Conservation (phyloP, 2,113 vertebrate species). For the Thamnaconus septentrionalis region DNA sequence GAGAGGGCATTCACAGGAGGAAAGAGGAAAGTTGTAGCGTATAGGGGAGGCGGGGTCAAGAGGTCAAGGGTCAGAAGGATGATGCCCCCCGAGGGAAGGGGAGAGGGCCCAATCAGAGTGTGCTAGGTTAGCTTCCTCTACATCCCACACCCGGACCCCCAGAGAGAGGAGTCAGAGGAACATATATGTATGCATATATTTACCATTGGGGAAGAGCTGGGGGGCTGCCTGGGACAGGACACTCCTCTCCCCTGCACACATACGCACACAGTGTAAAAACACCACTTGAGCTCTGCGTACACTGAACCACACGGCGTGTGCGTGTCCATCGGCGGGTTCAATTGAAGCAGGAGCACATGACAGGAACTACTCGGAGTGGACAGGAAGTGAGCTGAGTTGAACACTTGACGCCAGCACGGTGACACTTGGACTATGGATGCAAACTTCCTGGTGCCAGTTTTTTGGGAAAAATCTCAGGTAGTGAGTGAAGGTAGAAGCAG, state of each 20-base stretch:
- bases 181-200: constrained; percentile 97
- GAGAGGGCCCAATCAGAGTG: constrained; percentile 49
- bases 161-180: constrained; percentile 75
- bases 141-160: constrained; percentile 64
- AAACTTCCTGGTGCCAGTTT: too few relatives aligned
- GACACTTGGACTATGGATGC: too few relatives aligned
- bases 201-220: constrained; percentile 97
- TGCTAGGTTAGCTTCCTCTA: constrained; percentile 60
- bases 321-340: constrained; percentile 1
- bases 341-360: constrained; percentile 34
- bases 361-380: constrained; percentile 2
- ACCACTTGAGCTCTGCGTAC: constrained; percentile 79
- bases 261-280: constrained; percentile 78
- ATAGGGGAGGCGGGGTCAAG: constrained; percentile 24
- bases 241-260: constrained; percentile 91
- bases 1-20: constrained; percentile 69
- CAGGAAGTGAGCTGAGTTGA: too few relatives aligned
- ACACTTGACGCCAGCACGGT: too few relatives aligned
- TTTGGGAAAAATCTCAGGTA: too few relatives aligned
- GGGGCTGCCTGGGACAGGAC: constrained; percentile 87
- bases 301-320: constrained; percentile 37
- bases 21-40: constrained; percentile 50
- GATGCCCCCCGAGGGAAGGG: constrained; percentile 45
- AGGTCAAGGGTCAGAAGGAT: constrained; percentile 60
- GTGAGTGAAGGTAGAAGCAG: too few relatives aligned